A percentile compares a stretch with the other conserved stretches of the same genome.
These are phyloP conservation scores for Melitaea athalia DNA, from an alignment of 2,888 invertebrate species.

Conservation along the genomic window DNA sequence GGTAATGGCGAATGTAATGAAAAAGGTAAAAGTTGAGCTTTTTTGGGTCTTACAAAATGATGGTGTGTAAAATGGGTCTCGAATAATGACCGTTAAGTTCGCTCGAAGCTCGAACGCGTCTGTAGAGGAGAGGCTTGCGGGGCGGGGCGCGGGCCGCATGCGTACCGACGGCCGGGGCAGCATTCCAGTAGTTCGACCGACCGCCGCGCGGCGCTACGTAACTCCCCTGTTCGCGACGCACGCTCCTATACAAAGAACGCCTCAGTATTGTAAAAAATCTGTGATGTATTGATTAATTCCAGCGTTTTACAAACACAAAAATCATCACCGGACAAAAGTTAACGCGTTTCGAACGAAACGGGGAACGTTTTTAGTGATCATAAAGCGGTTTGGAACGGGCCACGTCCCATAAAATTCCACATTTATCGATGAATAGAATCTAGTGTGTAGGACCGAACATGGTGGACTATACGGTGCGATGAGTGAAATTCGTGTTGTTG, in stretches of 20 bases:
- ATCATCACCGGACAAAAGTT: slow-evolving; percentile 46
- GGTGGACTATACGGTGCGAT: slow-evolving; percentile 70
- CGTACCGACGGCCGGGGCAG: slow-evolving; percentile 68
- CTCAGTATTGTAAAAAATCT: slow-evolving; percentile 80
- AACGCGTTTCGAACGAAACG: slow-evolving; percentile 50
- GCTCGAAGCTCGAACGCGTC: slow-evolving; percentile 68
- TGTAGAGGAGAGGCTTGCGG: slow-evolving; percentile 50
- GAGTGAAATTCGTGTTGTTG: slow-evolving; percentile 69
- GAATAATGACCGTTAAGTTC: slow-evolving; percentile 55
- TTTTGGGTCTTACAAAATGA: slow-evolving; percentile 34
- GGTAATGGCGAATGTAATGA: too few species aligned
- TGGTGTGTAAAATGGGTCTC: slow-evolving; percentile 39
- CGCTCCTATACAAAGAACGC: slow-evolving; percentile 78
- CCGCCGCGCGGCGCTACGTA: slow-evolving; percentile 69
- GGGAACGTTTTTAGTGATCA: slow-evolving; percentile 53
- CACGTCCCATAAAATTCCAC: slow-evolving; percentile 80
- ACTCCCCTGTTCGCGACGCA: slow-evolving; percentile 55
- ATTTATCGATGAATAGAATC: slow-evolving; percentile 82
- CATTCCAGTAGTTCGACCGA: slow-evolving; percentile 78
- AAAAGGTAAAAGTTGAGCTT: not conserved
- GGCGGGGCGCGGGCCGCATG: slow-evolving; percentile 62
- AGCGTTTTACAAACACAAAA: slow-evolving; percentile 66
- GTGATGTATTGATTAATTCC: slow-evolving; percentile 83
- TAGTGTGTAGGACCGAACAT: slow-evolving; percentile 72
- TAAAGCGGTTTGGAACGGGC: slow-evolving; percentile 63